Percentiles rank a stretch among this genome's conserved stretches.
These are phyloP conservation scores for Ormyrus nitidulus DNA, from an alignment of 2,888 invertebrate genomes.

Conservation along the genomic window DNA sequence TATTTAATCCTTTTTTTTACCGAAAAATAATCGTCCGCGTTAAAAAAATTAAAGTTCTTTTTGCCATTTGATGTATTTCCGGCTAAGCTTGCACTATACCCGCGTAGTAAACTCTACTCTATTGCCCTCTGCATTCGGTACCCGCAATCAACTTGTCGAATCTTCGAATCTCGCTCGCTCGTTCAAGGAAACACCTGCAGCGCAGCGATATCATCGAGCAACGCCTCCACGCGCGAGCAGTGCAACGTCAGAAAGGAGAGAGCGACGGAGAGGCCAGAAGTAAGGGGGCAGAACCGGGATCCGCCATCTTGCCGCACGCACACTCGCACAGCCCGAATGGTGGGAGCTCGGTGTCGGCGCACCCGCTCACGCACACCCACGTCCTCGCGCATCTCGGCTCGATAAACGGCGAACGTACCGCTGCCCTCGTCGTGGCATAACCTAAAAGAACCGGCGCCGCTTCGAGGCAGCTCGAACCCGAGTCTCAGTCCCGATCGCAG, in stretches of 20 bases:
- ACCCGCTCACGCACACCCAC: not conserved
- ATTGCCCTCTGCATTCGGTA: slow-evolving; percentile 19
- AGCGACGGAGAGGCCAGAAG: slow-evolving; percentile 20
- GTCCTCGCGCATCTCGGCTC: not conserved
- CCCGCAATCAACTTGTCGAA: not conserved
- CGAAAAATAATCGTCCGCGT: too few relatives aligned
- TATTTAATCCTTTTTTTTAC: too few relatives aligned
- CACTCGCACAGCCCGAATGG: not conserved
- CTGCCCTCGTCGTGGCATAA: not conserved
- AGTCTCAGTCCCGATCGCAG: too few relatives aligned
- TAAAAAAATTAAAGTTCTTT: too few relatives aligned
- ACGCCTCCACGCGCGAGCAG: not conserved
- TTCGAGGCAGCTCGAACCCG: too few relatives aligned
- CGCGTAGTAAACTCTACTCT: not conserved
- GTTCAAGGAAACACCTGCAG: slow-evolving; percentile 37
- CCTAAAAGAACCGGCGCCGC: not conserved
- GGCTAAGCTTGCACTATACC: too few relatives aligned
- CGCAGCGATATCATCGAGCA: not conserved
- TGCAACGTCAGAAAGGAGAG: slow-evolving; percentile 58
- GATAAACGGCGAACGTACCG: too few relatives aligned
- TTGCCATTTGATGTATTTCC: too few relatives aligned
- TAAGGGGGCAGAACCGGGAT: slow-evolving; percentile 38
- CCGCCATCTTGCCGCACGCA: slow-evolving; percentile 39
- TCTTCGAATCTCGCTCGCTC: slow-evolving; percentile 1
- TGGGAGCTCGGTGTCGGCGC: not conserved